phyloP scores from a whole-genome alignment of 53 echinoderm and acorn worm genomes.

The Holothuria leucospilota region DNA sequence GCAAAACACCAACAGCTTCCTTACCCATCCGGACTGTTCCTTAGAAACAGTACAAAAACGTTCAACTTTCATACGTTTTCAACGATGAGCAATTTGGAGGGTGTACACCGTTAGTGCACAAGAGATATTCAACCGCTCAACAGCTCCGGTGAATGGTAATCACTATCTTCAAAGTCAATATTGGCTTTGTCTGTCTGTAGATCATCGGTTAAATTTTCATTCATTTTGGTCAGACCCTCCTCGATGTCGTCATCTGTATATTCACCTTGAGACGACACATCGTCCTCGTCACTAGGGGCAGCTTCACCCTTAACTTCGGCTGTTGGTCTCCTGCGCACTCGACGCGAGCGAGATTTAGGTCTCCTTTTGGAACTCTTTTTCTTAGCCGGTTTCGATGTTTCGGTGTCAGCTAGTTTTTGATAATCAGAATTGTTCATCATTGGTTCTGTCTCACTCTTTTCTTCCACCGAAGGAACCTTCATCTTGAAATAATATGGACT shows the following conservation, averaged over 20 bases:
- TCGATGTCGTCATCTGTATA: constrained; percentile 51
- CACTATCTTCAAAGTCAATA: constrained; percentile 16
- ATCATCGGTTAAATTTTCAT: not conserved
- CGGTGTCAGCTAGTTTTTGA: not conserved
- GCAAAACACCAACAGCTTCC: no score
- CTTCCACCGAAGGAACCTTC: not conserved
- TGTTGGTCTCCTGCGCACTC: constrained; percentile 14
- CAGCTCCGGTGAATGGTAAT: constrained; percentile 28
- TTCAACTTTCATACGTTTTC: no score
- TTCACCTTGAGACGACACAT: not conserved
- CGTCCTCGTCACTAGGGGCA: constrained; percentile 16
- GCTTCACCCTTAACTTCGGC: constrained; percentile 13
- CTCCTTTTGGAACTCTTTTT: constrained; percentile 18
- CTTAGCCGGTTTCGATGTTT: not conserved
- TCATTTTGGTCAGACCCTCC: constrained; percentile 12
- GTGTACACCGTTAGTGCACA: no score
- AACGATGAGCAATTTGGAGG: no score
- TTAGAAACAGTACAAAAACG: no score
- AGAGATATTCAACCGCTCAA: no score
- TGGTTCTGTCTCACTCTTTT: not conserved
- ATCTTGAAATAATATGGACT: constrained; percentile 43
- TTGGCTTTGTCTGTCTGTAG: not conserved
- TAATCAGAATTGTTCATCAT: not conserved
- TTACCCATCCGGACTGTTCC: no score
- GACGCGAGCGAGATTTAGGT: constrained; percentile 29